phyloP scores from a whole-genome alignment of 1,140 invertebrate species.

The Macrosteles quadrilineatus region DNA sequence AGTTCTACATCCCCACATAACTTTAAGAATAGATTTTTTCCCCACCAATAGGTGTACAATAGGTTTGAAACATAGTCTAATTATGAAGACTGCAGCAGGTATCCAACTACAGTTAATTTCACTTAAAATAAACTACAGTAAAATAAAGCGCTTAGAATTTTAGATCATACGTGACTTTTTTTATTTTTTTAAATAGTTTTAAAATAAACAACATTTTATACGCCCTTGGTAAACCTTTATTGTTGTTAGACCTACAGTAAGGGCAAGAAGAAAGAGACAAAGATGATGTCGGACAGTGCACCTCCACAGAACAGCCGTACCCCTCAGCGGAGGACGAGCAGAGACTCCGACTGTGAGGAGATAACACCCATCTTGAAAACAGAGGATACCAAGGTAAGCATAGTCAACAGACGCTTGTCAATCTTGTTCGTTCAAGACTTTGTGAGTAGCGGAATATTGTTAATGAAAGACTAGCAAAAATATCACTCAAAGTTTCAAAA shows the following conservation, averaged over 20 bases:
- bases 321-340: neutral
- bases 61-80: no score
- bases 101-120: no score
- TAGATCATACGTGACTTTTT: no score
- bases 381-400: conserved; percentile 1
- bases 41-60: no score
- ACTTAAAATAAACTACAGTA: no score
- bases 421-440: neutral
- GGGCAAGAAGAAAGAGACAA: neutral
- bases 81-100: no score
- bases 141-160: no score
- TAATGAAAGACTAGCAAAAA: neutral
- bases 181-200: no score
- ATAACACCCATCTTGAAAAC: neutral
- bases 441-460: neutral
- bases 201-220: no score
- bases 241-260: neutral
- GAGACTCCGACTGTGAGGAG: conserved; percentile 14
- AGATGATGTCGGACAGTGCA: neutral
- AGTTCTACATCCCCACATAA: neutral
- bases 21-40: neutral
- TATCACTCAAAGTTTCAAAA: neutral
- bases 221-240: no score
- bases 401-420: neutral
- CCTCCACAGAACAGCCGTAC: neutral